Conservation (phyloP, 2,797 vertebrate genomes). For the Adrianichthys oophorus region DNA sequence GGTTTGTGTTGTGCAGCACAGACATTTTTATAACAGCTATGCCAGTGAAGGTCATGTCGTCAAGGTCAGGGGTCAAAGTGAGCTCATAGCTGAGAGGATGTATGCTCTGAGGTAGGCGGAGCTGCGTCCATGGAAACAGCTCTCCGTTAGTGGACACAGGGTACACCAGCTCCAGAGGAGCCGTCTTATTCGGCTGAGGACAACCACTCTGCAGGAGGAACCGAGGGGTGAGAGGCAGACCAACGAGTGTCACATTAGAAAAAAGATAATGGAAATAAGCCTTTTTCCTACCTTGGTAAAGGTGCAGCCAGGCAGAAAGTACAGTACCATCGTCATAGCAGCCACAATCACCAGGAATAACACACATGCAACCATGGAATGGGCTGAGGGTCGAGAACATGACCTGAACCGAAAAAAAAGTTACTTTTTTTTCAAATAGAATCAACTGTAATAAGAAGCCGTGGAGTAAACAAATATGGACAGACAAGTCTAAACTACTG, state of each 20-base stretch:
- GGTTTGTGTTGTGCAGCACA: constrained; percentile 77
- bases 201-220: constrained; percentile 79
- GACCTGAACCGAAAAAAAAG: constrained; percentile 47
- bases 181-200: constrained; percentile 75
- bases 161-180: constrained; percentile 73
- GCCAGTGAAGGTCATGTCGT: constrained; percentile 82
- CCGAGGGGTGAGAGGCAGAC: too few species aligned
- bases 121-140: constrained; percentile 88
- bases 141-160: constrained; percentile 83
- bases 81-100: constrained; percentile 86
- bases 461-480: too few species aligned
- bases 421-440: not conserved
- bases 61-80: constrained; percentile 84
- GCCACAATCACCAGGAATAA: constrained; percentile 83
- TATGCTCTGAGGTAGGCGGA: constrained; percentile 83
- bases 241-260: too few species aligned
- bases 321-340: constrained; percentile 85
- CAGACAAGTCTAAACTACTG: too few species aligned
- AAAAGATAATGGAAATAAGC: not conserved
- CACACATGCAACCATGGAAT: constrained; percentile 82
- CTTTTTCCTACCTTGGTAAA: constrained; percentile 85
- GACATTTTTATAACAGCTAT: constrained; percentile 80
- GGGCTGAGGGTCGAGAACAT: constrained; percentile 82
- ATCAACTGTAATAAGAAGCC: too few species aligned
- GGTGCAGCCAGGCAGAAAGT: constrained; percentile 89